Evolutionary conservation across 2,113 vertebrate genomes (phyloP), one percentile per base, ranked within the genome.

Genomic region (Pachycephala philippinensis): DNA sequence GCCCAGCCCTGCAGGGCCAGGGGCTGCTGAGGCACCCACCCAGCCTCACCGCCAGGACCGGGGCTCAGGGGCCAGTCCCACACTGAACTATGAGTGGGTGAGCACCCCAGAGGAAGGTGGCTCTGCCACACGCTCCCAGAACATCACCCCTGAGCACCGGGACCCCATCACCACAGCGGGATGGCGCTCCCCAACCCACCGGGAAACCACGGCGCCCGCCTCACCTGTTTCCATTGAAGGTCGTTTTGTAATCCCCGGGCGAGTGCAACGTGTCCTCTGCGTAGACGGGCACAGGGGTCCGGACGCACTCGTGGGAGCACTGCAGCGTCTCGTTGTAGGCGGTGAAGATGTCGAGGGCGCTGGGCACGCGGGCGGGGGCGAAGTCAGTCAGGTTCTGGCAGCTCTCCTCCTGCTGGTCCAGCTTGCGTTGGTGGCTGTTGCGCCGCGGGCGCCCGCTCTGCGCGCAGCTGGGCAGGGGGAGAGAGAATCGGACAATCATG

Each of bases 371-470:
- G 42, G 99, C 99, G 0, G 99, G 98, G 8, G 99, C 98, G 94
- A 99, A 99, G 98, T 99, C 99, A 0, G 99, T 99, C 97, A 99
- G 97, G 96, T 99, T 99, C 97, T 99, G 99, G 97, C 99, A 99
- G 94, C 99, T 99, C 87, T 99, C 99, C 87, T 99, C 99, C 96
- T 99, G 99, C 97, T 99, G 99, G 97, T 99, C 98, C 91, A 99
- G 98, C 98, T 99, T 99, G 90, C 99, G 98, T 97, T 99, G 99
- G 98, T 99, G 99, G 98, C 99, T 99, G 98, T 98, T 99, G 96
- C 99, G 98, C 39, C 99, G 98, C 5, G 99, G 97, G 90, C 98
- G 99, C 89, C 99, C 99, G 40, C 99, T 99, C 97, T 99, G 99
- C 7, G 98, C 99, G 76, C 99, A 99, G 98, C 99, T 45, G 47